Evolutionary conservation across 1,140 invertebrate genomes (phyloP).

Genomic region (Microplitis demolitor): DNA sequence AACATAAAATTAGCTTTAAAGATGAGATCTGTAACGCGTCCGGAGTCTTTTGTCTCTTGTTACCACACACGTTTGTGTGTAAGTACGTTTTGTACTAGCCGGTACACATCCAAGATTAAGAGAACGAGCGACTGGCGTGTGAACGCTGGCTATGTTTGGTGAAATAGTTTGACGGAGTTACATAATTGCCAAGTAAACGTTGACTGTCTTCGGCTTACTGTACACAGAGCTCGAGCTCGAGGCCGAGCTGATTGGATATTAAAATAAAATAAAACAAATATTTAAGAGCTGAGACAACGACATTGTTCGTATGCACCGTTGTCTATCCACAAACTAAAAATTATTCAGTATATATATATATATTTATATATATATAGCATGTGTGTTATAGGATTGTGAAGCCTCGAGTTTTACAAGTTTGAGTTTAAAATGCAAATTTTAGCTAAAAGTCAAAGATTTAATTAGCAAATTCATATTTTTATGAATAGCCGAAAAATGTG

Average conservation of each 20-base stretch:
- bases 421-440: no score
- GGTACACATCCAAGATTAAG: background rate
- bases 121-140: conserved; percentile 29
- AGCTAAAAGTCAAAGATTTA: background rate
- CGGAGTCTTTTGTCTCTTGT: background rate
- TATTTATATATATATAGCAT: no score
- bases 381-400: no score
- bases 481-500: conserved; percentile 4
- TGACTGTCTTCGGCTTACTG: conserved; percentile 46
- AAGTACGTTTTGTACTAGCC: background rate
- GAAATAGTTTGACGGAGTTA: conserved; percentile 55
- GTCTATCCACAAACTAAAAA: background rate
- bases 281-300: background rate
- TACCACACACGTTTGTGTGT: conserved; percentile 4
- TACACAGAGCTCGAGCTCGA: background rate
- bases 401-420: background rate
- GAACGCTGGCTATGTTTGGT: conserved; percentile 50
- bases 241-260: no score
- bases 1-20: conserved; percentile 36
- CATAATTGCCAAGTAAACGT: conserved; percentile 55
- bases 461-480: background rate
- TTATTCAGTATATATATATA: background rate
- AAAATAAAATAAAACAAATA: background rate
- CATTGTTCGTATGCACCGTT: background rate
- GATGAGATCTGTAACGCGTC: conserved; percentile 51